Conservation (phyloP, 2,113 vertebrate genomes). For the Petaurus breviceps region DNA sequence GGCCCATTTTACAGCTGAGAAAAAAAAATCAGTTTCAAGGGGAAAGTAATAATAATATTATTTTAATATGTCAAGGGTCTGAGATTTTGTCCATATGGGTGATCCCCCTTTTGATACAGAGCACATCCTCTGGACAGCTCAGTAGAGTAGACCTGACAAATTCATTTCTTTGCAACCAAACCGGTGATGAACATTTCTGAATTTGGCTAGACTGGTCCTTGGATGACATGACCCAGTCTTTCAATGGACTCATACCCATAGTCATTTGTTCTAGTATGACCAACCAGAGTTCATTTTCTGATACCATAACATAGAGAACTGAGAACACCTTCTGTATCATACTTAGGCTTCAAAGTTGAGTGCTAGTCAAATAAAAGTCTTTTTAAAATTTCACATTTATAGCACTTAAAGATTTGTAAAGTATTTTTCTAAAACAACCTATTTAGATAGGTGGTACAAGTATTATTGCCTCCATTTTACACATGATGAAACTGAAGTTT, state of each 20-base stretch:
- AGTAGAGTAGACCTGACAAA: not conserved
- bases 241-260: not conserved
- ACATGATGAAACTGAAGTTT: no score
- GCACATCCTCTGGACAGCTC: not conserved
- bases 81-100: not conserved
- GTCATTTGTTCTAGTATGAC: not conserved
- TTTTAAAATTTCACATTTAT: not conserved
- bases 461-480: no score
- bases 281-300: not conserved
- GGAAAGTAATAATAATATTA: not conserved
- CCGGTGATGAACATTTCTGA: not conserved
- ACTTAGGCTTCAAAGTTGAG: not conserved
- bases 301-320: not conserved
- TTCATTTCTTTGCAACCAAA: not conserved
- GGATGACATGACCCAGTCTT: not conserved
- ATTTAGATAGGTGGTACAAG: no score
- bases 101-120: not conserved
- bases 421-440: no score
- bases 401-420: not conserved
- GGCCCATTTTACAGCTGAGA: not conserved
- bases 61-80: not conserved
- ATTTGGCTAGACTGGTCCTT: not conserved
- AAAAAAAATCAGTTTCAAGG: not conserved
- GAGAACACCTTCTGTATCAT: not conserved
- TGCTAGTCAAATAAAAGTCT: not conserved